These are phyloP conservation scores for Tilapia sparmanii DNA, from an alignment of 2,113 vertebrate genomes.

Conservation along the genomic window DNA sequence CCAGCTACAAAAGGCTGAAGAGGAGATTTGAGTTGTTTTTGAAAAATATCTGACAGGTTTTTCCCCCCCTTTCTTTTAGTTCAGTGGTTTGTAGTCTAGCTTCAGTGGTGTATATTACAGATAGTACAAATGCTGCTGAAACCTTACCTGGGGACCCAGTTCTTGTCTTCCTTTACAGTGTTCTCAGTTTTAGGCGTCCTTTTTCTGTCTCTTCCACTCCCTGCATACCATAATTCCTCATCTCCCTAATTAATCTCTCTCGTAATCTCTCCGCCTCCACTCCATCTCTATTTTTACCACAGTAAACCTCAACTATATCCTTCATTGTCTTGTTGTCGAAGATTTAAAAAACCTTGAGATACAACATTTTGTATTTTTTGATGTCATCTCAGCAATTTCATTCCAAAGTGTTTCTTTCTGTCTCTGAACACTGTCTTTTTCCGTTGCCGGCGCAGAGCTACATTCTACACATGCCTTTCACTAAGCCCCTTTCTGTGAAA, in stretches of 20 bases:
- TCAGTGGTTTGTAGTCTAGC: background rate
- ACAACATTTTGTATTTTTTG: background rate
- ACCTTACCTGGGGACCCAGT: background rate
- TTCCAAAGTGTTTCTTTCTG: background rate
- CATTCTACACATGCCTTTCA: conserved; percentile 72
- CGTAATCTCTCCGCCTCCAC: conserved; percentile 54
- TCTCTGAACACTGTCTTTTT: background rate
- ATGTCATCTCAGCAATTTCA: background rate
- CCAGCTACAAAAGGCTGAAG: conserved; percentile 19
- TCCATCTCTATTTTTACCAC: conserved; percentile 55
- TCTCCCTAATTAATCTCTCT: conserved; percentile 54
- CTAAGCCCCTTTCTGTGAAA: conserved; percentile 61
- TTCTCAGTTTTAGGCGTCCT: background rate
- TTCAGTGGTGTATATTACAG: background rate
- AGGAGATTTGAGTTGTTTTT: background rate
- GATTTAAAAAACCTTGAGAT: background rate
- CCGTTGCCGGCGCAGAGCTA: conserved; percentile 13
- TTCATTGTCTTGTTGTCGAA: background rate
- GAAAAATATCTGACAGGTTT: background rate
- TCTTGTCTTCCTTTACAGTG: background rate
- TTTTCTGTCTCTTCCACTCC: conserved; percentile 4
- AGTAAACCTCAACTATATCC: conserved; percentile 26
- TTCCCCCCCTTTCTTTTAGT: background rate
- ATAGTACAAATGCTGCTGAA: background rate
- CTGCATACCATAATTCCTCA: conserved; percentile 1